phyloP scores from a whole-genome alignment of 2,797 vertebrate genomes.

The Lithobates sylvaticus region DNA sequence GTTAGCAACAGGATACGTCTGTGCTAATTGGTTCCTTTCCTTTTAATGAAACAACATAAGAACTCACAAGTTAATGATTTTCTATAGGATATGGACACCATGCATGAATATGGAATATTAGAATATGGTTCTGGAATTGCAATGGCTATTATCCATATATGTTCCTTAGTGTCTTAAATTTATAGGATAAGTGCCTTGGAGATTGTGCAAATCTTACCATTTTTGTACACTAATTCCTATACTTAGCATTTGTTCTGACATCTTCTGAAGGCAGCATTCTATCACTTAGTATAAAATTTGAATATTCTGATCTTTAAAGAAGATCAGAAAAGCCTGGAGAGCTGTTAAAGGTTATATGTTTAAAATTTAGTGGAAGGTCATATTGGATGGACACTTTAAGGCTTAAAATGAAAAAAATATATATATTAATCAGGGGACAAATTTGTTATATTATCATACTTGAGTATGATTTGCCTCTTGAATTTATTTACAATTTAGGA shows the following conservation, averaged over 20 bases:
- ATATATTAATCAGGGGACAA: not conserved
- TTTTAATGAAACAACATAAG: not conserved
- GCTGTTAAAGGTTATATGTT: not conserved
- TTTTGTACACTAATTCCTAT: not conserved
- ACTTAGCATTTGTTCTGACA: not conserved
- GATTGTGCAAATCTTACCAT: not conserved
- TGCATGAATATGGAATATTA: too few relatives aligned
- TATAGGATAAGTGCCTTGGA: not conserved
- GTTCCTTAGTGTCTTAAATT: too few relatives aligned
- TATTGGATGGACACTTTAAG: not conserved
- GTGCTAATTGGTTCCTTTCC: not conserved
- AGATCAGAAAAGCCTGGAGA: not conserved
- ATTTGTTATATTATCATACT: not conserved
- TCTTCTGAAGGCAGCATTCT: not conserved
- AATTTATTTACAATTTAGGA: not conserved
- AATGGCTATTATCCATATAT: not conserved
- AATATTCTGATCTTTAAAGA: not conserved
- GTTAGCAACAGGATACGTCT: not conserved
- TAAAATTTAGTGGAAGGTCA: slow-evolving; percentile 7
- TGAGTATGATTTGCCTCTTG: not conserved
- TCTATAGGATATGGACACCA: not conserved
- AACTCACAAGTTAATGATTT: not conserved
- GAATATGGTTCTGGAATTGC: not conserved
- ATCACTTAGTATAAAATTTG: not conserved
- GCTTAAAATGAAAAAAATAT: not conserved